Evolutionary conservation across 2,797 vertebrate genomes (phyloP), one percentile per base, ranked within the genome.

Genomic region (Morelia viridis): DNA sequence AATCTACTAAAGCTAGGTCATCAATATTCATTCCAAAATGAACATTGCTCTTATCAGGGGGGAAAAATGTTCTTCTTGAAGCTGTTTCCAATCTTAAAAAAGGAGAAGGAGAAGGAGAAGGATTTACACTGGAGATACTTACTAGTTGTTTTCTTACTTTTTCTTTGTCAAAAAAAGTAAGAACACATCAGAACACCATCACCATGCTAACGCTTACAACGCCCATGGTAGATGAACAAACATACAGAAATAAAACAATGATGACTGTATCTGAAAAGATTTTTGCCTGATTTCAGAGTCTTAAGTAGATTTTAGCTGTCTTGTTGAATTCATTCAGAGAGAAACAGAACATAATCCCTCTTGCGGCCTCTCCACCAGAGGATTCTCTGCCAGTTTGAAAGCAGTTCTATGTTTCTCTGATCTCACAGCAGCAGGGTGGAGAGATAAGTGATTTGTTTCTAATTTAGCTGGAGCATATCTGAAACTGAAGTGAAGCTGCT

Each of bases 21-120:
- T 92, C 83, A 89, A 86, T 89, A 35, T 92, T 89, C 9, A 88
- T 91, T 62, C 68, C 28, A 56, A 50, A 91, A 88, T 87, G 19
- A 31, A 85, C 89, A 65, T 89, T 65, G 58, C 31, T 46, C 15
- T 12, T 85, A 31, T 7, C 26, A 41, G 28, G 35, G 35, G 35
- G 1, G 2, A 41, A 41, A 65, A 24, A 31, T 26, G 8, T 46
- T 85, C 5, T 89, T 86, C 5, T 7, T 24, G 17, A 13, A 17
- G 17, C 17, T 19, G 19, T 89, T 85, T 92, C 68, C 7, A 68
- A 26, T 11, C 24, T 57, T 84, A 26, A 53, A 53, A 41, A 76
- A 76, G 50, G 7, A 50, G 50, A 35, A 35, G 35, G 50, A 50
- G 7, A 7, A 41, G 41, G 35, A 46, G 8, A 35, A 80, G 19